A percentile compares a stretch with the other conserved stretches of the same genome.
These are phyloP conservation scores for Lamellibrachia satsuma DNA, from an alignment of 2,888 invertebrate species.

Conservation along the genomic window DNA sequence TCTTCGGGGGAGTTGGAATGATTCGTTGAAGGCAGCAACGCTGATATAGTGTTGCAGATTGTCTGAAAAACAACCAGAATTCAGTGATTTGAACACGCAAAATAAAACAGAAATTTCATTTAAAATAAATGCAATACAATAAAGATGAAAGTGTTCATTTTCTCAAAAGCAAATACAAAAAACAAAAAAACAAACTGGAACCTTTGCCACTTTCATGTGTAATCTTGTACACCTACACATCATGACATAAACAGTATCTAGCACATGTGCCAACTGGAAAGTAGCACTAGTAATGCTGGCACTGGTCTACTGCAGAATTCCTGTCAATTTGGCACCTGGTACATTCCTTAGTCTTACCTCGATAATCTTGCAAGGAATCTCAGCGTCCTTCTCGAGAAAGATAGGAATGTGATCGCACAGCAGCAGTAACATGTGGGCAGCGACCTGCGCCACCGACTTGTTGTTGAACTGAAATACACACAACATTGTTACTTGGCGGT, in stretches of 20 bases:
- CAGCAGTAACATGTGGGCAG: slow-evolving; percentile 81
- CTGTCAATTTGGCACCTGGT: no score
- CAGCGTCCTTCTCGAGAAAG: slow-evolving; percentile 78
- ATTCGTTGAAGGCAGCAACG: slow-evolving; percentile 66
- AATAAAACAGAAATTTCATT: background rate
- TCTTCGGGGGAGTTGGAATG: slow-evolving; percentile 71
- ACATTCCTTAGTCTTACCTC: slow-evolving; percentile 62
- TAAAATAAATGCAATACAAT: no score
- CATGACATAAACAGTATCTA: no score
- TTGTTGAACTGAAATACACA: slow-evolving; percentile 75
- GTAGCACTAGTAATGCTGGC: no score
- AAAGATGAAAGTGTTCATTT: no score
- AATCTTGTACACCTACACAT: no score
- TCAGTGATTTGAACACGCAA: background rate
- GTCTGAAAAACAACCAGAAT: background rate
- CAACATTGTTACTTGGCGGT: background rate
- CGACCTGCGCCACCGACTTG: slow-evolving; percentile 83
- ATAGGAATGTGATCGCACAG: slow-evolving; percentile 82
- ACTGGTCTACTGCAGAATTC: no score
- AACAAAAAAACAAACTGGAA: no score
- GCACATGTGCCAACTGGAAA: no score
- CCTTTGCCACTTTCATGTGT: no score
- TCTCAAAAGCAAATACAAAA: no score
- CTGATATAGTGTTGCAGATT: slow-evolving; percentile 67
- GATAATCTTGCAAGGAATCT: slow-evolving; percentile 74